A percentile compares a stretch with the other conserved stretches of the same genome.
Evolutionary conservation across 1,140 invertebrate genomes (phyloP).

Genomic region (Brachionus calyciflorus): DNA sequence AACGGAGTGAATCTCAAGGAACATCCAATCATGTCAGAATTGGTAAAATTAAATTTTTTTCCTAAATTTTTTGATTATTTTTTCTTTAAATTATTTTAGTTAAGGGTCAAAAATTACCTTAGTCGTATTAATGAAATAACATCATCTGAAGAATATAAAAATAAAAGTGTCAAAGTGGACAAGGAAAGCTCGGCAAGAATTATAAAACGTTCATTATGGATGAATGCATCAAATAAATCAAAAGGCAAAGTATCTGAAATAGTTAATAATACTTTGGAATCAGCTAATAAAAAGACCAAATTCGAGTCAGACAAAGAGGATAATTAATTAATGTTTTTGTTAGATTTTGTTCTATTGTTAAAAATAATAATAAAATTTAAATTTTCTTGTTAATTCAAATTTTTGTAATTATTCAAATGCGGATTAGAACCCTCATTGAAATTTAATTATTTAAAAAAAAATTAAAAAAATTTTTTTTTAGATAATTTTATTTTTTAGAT

Average conservation of each 20-base stretch:
- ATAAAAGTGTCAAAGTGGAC: conserved; percentile 6
- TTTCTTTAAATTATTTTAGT: background rate
- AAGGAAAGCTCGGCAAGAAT: conserved; percentile 42
- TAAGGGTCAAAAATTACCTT: conserved; percentile 27
- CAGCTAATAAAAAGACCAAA: background rate
- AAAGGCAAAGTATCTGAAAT: conserved; percentile 31
- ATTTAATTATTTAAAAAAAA: too few relatives aligned
- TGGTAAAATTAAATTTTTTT: conserved; percentile 1
- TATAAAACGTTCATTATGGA: conserved; percentile 42
- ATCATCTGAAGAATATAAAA: conserved; percentile 17
- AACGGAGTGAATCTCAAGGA: conserved; percentile 35
- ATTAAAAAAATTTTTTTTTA: too few relatives aligned
- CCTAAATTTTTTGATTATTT: background rate
- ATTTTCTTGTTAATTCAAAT: background rate
- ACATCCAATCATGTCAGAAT: conserved; percentile 32
- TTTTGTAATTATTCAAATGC: background rate
- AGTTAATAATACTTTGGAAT: background rate
- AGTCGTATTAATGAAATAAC: conserved; percentile 36
- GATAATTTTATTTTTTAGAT: too few relatives aligned
- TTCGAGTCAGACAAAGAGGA: too few relatives aligned
- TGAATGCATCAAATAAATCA: conserved; percentile 10
- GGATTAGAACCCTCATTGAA: background rate
- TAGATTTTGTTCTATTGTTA: too few relatives aligned
- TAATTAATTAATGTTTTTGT: too few relatives aligned
- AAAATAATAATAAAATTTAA: background rate